Evolutionary conservation across 2,888 invertebrate species (phyloP).

Genomic region (Thecocarcelia acutangulata): DNA sequence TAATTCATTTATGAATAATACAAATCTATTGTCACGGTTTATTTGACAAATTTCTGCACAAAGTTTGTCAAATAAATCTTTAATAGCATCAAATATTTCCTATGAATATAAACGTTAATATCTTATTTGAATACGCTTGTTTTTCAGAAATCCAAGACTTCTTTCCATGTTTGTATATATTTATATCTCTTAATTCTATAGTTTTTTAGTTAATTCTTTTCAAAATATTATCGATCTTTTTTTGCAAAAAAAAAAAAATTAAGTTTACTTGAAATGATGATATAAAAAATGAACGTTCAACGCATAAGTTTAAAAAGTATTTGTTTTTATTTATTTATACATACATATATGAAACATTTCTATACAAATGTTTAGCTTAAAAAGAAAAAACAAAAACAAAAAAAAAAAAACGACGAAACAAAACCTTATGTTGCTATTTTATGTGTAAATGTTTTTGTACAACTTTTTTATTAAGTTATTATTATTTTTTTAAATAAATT

Average conservation of each 20-base stretch:
- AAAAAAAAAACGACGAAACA: slow-evolving; percentile 29
- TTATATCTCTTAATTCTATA: slow-evolving; percentile 33
- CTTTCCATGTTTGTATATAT: slow-evolving; percentile 9
- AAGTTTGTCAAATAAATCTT: too few relatives aligned
- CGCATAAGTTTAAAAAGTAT: slow-evolving; percentile 64
- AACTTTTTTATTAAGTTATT: slow-evolving; percentile 45
- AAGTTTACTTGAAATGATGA: slow-evolving; percentile 28
- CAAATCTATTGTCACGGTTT: too few relatives aligned
- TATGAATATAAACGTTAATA: too few relatives aligned
- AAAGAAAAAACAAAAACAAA: not conserved
- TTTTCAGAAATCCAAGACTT: slow-evolving; percentile 19
- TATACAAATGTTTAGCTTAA: slow-evolving; percentile 59
- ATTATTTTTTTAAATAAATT: slow-evolving; percentile 30
- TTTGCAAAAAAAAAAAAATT: slow-evolving; percentile 25
- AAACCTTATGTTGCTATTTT: slow-evolving; percentile 55
- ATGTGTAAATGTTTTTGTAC: slow-evolving; percentile 52
- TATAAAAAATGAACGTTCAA: slow-evolving; percentile 53
- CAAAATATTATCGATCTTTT: slow-evolving; percentile 20
- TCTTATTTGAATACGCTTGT: not conserved
- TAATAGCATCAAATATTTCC: too few relatives aligned
- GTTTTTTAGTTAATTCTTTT: slow-evolving; percentile 57
- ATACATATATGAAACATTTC: slow-evolving; percentile 47
- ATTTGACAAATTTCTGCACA: too few relatives aligned
- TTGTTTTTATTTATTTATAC: slow-evolving; percentile 59
- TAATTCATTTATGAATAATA: too few relatives aligned